phyloP scores from a whole-genome alignment of 2,797 vertebrate genomes.

The Oryzias sinensis region DNA sequence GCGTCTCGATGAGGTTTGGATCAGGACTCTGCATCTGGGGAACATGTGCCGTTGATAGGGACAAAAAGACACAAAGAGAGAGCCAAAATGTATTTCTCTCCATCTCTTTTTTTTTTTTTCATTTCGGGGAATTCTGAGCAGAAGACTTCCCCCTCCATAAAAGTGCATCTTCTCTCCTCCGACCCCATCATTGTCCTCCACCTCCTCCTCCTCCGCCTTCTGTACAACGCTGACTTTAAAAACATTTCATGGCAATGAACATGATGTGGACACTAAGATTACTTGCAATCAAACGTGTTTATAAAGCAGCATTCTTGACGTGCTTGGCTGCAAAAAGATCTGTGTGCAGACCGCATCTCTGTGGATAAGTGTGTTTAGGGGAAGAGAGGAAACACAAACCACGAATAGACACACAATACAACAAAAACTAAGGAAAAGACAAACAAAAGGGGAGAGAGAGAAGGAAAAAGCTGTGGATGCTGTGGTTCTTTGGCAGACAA shows the following conservation, averaged over 20 bases:
- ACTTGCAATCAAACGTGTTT: constrained; percentile 46
- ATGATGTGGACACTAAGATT: constrained; percentile 23
- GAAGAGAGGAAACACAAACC: constrained; percentile 41
- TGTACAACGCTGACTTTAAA: constrained; percentile 10
- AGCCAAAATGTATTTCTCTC: constrained; percentile 41
- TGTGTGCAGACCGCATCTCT: constrained; percentile 33
- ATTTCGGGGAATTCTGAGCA: constrained; percentile 37
- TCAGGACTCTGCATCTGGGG: constrained; percentile 72
- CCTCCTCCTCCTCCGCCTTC: not conserved
- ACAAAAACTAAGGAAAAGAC: constrained; percentile 25
- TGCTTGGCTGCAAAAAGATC: constrained; percentile 43
- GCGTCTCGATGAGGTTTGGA: constrained; percentile 72
- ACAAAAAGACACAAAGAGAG: constrained; percentile 43
- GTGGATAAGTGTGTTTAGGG: constrained; percentile 47
- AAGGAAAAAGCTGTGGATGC: constrained; percentile 41
- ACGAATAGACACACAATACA: constrained; percentile 40
- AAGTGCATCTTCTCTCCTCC: constrained; percentile 6
- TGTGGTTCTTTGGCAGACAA: constrained; percentile 49
- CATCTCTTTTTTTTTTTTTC: constrained; percentile 11
- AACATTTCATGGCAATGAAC: constrained; percentile 11
- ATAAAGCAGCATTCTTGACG: constrained; percentile 43
- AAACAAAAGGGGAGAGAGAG: constrained; percentile 33
- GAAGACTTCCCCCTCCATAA: constrained; percentile 31
- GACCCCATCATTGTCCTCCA: constrained; percentile 3
- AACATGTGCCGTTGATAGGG: constrained; percentile 68